Percentiles rank a stretch among this genome's conserved stretches.
Evolutionary conservation across 1,140 invertebrate species (phyloP).

Genomic region (Anastrepha ludens): DNA sequence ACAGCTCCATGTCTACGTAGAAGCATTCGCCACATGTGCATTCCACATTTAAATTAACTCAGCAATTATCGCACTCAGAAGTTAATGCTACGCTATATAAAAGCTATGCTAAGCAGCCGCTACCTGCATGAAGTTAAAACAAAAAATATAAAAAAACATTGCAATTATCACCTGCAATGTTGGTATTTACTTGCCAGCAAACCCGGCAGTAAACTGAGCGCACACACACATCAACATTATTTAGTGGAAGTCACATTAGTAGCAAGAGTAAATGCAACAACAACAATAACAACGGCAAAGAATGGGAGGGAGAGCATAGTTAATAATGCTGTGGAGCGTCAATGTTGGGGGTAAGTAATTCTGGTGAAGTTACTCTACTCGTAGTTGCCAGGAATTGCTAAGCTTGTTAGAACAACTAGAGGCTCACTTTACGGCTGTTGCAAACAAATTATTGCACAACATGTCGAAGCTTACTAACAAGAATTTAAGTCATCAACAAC

Average conservation of each 20-base stretch:
- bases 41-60: neutral
- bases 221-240: neutral
- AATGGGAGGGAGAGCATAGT: neutral
- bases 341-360: slow-evolving; percentile 20
- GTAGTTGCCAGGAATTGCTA: neutral
- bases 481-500: slow-evolving; percentile 15
- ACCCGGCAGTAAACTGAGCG: too few species aligned
- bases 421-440: neutral
- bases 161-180: slow-evolving; percentile 39
- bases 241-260: slow-evolving; percentile 24
- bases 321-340: neutral
- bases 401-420: neutral
- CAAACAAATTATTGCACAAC: slow-evolving; percentile 17
- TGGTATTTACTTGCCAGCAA: neutral
- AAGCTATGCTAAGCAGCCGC: neutral
- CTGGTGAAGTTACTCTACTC: slow-evolving; percentile 14
- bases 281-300: neutral
- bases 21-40: too few species aligned
- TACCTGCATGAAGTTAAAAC: neutral
- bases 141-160: neutral
- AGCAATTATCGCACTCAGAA: neutral
- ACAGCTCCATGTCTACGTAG: too few species aligned
- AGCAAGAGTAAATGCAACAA: neutral
- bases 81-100: neutral
- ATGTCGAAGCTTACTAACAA: neutral